Evolutionary conservation across 1,140 invertebrate genomes (phyloP).

Genomic region (Notospermus geniculatus): DNA sequence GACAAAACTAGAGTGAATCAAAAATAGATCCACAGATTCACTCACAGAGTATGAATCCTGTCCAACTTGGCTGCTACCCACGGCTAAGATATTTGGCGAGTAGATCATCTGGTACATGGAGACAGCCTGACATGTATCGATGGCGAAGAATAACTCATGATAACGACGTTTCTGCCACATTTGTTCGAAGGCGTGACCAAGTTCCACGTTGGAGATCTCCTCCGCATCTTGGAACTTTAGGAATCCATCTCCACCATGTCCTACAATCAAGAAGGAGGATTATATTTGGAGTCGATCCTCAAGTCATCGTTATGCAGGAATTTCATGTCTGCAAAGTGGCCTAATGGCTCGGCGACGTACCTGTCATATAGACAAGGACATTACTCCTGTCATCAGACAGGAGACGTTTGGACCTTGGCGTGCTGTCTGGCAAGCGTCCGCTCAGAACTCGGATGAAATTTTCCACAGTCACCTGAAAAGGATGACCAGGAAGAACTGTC

Average conservation of each 20-base stretch:
- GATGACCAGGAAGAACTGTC: no score
- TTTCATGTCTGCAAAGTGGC: neutral
- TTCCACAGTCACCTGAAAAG: constrained; percentile 84
- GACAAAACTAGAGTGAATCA: neutral
- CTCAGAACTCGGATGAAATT: constrained; percentile 96
- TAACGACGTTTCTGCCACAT: constrained; percentile 99
- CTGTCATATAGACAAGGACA: constrained; percentile 89
- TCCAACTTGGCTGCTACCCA: constrained; percentile 94
- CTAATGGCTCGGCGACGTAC: constrained; percentile 28
- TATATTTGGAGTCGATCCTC: neutral
- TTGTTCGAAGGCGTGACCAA: constrained; percentile 97
- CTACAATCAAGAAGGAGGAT: constrained; percentile 58
- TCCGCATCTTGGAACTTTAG: constrained; percentile 99
- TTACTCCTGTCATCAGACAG: constrained; percentile 97
- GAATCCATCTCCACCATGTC: constrained; percentile 98
- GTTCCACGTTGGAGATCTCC: constrained; percentile 97
- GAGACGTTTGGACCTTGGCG: constrained; percentile 91
- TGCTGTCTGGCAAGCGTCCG: constrained; percentile 83
- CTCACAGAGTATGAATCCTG: constrained; percentile 95
- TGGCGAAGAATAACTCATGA: constrained; percentile 97
- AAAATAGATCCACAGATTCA: constrained; percentile 24
- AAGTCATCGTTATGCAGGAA: neutral
- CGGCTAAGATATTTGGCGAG: constrained; percentile 95
- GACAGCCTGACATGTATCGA: constrained; percentile 98
- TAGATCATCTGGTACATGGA: constrained; percentile 98